phyloP scores from a whole-genome alignment of 1,140 invertebrate species.

The Propsilocerus akamusi region DNA sequence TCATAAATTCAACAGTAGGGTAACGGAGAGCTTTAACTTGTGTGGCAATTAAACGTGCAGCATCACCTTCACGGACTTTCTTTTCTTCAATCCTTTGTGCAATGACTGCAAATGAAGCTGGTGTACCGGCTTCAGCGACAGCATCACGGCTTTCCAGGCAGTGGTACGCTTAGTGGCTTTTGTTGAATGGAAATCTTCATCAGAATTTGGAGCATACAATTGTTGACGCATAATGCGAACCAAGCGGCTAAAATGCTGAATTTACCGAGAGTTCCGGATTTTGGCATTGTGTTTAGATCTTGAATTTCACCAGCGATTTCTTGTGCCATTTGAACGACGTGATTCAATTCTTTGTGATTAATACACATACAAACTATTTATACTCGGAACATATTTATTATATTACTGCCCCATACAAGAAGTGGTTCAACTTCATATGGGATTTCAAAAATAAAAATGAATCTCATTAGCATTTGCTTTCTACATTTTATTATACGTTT shows the following conservation, averaged over 20 bases:
- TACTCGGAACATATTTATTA: no score
- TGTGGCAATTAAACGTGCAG: slow-evolving; percentile 29
- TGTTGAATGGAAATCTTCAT: slow-evolving; percentile 15
- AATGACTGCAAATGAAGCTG: slow-evolving; percentile 38
- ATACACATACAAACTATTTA: no score
- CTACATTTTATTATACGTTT: no score
- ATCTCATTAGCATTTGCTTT: no score
- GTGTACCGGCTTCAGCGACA: slow-evolving; percentile 39
- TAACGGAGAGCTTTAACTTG: slow-evolving; percentile 29
- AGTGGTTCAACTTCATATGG: no score
- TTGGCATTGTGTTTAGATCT: slow-evolving; percentile 30
- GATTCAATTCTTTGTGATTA: slow-evolving; percentile 19
- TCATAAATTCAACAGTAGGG: slow-evolving; percentile 41
- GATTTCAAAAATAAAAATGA: no score
- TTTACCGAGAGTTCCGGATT: slow-evolving; percentile 34
- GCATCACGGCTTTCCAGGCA: slow-evolving; percentile 38
- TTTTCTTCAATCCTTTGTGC: slow-evolving; percentile 34
- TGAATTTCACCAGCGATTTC: slow-evolving; percentile 36
- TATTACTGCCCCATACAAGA: no score
- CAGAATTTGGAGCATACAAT: slow-evolving; percentile 23
- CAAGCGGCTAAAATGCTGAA: slow-evolving; percentile 36
- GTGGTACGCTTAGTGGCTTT: slow-evolving; percentile 7
- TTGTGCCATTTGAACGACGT: slow-evolving; percentile 27
- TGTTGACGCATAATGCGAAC: slow-evolving; percentile 33
- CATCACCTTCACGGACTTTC: slow-evolving; percentile 31